phyloP scores from a whole-genome alignment of 2,797 vertebrate genomes.

The Tinamus major region DNA sequence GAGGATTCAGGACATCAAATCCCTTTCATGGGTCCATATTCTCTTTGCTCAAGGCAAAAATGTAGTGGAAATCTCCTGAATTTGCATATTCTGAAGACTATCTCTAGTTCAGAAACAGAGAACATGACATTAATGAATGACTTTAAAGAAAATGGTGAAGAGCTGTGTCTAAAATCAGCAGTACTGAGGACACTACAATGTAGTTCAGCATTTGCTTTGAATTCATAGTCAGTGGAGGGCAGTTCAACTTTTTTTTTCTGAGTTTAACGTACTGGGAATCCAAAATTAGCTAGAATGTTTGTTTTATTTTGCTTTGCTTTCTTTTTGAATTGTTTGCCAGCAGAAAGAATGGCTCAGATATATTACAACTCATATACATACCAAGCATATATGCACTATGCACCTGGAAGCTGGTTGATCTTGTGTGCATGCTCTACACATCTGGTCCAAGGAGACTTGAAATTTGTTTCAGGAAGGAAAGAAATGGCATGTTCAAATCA shows the following conservation, averaged over 20 bases:
- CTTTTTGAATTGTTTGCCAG: background rate
- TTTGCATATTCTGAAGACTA: rapidly evolving
- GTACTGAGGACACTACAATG: rapidly evolving
- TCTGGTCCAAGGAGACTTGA: background rate
- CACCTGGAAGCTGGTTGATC: background rate
- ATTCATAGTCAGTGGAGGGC: background rate
- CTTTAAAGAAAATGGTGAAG: background rate
- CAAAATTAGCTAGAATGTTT: background rate
- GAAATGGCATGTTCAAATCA: background rate
- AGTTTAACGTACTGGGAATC: rapidly evolving
- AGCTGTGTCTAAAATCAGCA: background rate
- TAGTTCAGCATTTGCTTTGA: background rate
- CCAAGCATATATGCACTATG: background rate
- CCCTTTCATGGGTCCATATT: background rate
- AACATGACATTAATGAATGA: background rate
- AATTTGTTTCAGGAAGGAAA: constrained; percentile 22
- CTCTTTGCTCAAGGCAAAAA: background rate
- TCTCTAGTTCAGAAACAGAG: background rate
- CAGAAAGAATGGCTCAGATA: background rate
- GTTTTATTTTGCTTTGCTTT: background rate
- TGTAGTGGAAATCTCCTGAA: background rate
- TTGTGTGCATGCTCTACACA: background rate
- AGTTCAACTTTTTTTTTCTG: background rate
- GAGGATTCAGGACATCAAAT: background rate
- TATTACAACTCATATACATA: background rate